These are phyloP conservation scores for Sturmia bella DNA, from an alignment of 2,888 invertebrate genomes.

Conservation along the genomic window DNA sequence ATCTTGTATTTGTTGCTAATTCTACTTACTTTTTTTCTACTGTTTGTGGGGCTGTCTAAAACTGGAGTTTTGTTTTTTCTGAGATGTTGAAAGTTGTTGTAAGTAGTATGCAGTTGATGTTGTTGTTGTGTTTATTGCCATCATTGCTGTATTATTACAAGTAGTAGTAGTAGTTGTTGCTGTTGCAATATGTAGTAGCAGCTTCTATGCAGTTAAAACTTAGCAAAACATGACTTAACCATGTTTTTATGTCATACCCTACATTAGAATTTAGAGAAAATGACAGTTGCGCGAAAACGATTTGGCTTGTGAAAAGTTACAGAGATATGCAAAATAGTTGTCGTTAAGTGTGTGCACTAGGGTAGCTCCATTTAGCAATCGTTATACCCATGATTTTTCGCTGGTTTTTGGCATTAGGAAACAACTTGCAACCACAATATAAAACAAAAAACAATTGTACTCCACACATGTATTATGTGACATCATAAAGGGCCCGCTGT, in stretches of 20 bases:
- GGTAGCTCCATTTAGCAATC: too few relatives aligned
- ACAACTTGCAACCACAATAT: too few relatives aligned
- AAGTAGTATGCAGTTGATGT: constrained; percentile 27
- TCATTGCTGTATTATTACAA: constrained; percentile 30
- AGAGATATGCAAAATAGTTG: too few relatives aligned
- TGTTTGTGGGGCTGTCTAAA: constrained; percentile 51
- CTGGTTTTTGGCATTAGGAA: too few relatives aligned
- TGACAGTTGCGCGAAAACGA: not conserved
- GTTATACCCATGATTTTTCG: too few relatives aligned
- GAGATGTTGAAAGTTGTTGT: constrained; percentile 48
- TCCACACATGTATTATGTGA: too few relatives aligned
- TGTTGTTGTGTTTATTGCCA: constrained; percentile 20
- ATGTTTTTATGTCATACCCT: constrained; percentile 41
- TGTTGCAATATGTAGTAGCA: too few relatives aligned
- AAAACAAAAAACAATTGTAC: too few relatives aligned
- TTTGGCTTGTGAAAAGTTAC: not conserved
- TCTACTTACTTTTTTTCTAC: constrained; percentile 22
- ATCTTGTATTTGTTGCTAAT: constrained; percentile 24
- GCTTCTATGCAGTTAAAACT: constrained; percentile 49
- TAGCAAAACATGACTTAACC: constrained; percentile 46
- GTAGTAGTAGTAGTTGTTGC: constrained; percentile 49
- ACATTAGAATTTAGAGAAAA: not conserved
- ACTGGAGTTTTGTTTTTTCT: constrained; percentile 54
- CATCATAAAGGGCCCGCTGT: too few relatives aligned
- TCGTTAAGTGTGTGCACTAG: too few relatives aligned